Conservation (phyloP, 2,888 invertebrate genomes). For the Dryocosmus kuriphilus region DNA sequence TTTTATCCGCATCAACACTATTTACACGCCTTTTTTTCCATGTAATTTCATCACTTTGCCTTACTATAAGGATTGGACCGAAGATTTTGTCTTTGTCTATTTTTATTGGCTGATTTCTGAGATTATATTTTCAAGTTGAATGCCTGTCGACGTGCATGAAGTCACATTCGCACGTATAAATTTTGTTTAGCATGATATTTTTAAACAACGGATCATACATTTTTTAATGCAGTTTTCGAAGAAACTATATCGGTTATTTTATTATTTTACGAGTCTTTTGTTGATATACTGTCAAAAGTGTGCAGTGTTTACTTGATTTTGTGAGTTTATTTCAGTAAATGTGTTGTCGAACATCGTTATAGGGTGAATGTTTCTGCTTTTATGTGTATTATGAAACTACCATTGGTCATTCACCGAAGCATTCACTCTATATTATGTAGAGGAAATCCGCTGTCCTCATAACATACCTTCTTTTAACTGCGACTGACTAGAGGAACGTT, state of each 20-base stretch:
- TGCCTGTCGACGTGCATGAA: slow-evolving; percentile 24
- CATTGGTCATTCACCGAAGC: background rate
- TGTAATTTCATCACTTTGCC: slow-evolving; percentile 73
- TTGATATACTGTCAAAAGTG: background rate
- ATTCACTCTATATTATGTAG: background rate
- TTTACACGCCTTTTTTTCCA: slow-evolving; percentile 49
- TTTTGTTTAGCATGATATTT: slow-evolving; percentile 46
- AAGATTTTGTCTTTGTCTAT: slow-evolving; percentile 73
- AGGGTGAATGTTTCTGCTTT: background rate
- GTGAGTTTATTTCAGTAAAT: background rate
- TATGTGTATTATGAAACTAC: background rate
- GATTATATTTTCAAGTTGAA: slow-evolving; percentile 53
- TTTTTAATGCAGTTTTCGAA: background rate
- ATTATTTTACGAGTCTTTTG: background rate
- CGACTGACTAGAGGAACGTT: slow-evolving; percentile 30
- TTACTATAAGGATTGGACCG: slow-evolving; percentile 78
- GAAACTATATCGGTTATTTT: background rate
- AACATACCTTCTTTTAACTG: background rate
- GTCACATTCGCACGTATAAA: slow-evolving; percentile 37
- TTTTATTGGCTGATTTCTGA: slow-evolving; percentile 66
- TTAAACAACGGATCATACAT: slow-evolving; percentile 40
- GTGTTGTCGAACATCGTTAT: background rate
- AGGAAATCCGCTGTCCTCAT: background rate
- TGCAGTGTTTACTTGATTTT: background rate
- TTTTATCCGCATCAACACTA: slow-evolving; percentile 30